phyloP scores from a whole-genome alignment of 2,888 invertebrate species.

The Acronicta alni region DNA sequence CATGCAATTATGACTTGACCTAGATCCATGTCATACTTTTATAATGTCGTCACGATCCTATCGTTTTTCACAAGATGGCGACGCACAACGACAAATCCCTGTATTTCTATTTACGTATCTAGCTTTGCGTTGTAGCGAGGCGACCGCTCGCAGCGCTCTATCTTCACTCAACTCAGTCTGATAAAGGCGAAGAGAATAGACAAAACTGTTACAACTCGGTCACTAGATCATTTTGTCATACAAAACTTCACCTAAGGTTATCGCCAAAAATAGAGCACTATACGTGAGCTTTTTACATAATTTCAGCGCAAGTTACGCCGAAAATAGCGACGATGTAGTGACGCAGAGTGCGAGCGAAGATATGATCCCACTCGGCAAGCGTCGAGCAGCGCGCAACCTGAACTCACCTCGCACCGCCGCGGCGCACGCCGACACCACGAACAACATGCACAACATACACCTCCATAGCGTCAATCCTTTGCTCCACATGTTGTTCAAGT shows the following conservation, averaged over 20 bases:
- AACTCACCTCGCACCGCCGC: conserved; percentile 85
- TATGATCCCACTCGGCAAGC: conserved; percentile 62
- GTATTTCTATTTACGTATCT: conserved; percentile 88
- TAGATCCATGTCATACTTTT: conserved; percentile 80
- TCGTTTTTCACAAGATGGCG: conserved; percentile 90
- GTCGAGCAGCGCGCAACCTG: conserved; percentile 45
- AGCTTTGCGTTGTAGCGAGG: conserved; percentile 77
- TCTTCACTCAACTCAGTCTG: conserved; percentile 43
- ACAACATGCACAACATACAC: conserved; percentile 85
- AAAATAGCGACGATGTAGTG: conserved; percentile 85
- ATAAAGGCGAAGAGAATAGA: conserved; percentile 56
- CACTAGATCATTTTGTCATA: conserved; percentile 79
- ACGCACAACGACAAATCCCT: conserved; percentile 87
- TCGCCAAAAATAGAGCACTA: conserved; percentile 86
- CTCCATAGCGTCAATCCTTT: conserved; percentile 86
- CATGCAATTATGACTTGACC: conserved; percentile 66
- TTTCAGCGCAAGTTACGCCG: conserved; percentile 88
- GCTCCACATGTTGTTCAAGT: conserved; percentile 87
- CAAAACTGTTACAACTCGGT: conserved; percentile 68
- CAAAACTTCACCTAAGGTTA: conserved; percentile 83
- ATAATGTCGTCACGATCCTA: conserved; percentile 85
- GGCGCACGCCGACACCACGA: conserved; percentile 82
- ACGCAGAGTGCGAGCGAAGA: conserved; percentile 79
- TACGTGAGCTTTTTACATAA: conserved; percentile 89
- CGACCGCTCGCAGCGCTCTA: conserved; percentile 62